Evolutionary conservation across 1,140 invertebrate genomes (phyloP).

Genomic region (Apis dorsata): DNA sequence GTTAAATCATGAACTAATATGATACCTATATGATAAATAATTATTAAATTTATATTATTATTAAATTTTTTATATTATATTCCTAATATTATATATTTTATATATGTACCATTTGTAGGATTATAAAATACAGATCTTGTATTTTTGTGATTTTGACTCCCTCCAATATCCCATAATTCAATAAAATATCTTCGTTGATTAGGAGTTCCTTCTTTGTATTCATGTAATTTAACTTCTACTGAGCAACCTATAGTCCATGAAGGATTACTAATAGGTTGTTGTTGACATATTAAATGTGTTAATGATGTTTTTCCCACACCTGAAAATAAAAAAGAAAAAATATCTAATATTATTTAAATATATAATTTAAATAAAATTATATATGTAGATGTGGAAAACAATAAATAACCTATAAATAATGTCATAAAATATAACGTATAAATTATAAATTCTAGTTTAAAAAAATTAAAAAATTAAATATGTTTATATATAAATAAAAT

Average conservation of each 20-base stretch:
- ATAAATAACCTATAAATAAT: slow-evolving; percentile 4
- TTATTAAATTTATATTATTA: slow-evolving; percentile 31
- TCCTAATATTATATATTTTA: slow-evolving; percentile 11
- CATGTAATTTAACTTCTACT: slow-evolving; percentile 97
- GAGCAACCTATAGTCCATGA: slow-evolving; percentile 97
- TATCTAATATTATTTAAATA: neutral
- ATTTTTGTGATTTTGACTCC: slow-evolving; percentile 94
- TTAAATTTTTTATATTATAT: slow-evolving; percentile 4
- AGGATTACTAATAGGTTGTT: slow-evolving; percentile 90
- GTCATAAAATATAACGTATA: slow-evolving; percentile 13
- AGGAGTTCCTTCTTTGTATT: slow-evolving; percentile 96
- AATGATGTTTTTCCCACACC: slow-evolving; percentile 97
- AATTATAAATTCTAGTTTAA: neutral
- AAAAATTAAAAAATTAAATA: slow-evolving; percentile 11
- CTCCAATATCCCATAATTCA: slow-evolving; percentile 98
- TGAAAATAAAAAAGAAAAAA: slow-evolving; percentile 42
- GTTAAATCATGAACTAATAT: slow-evolving; percentile 97
- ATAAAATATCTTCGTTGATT: slow-evolving; percentile 95
- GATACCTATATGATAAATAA: slow-evolving; percentile 83
- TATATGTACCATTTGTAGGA: slow-evolving; percentile 90
- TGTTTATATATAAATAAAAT: neutral
- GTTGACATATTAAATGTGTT: slow-evolving; percentile 94
- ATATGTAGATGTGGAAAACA: neutral
- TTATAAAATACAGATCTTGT: slow-evolving; percentile 95
- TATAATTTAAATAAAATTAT: neutral